Percentiles rank a stretch among this genome's conserved stretches.
These are phyloP conservation scores for Macrochelys suwanniensis DNA, from an alignment of 2,797 vertebrate genomes.

Conservation along the genomic window DNA sequence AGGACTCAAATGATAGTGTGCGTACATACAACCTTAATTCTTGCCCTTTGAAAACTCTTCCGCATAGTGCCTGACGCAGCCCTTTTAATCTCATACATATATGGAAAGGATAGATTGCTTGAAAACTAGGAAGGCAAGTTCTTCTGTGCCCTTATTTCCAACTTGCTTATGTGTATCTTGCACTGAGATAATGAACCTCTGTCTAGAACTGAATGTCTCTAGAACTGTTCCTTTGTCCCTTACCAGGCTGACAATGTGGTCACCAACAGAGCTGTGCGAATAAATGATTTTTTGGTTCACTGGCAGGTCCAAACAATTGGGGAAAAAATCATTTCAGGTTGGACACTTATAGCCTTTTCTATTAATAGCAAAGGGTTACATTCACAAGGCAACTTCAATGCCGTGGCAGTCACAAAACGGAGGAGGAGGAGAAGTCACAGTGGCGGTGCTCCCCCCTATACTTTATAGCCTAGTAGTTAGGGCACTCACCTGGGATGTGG, in stretches of 20 bases:
- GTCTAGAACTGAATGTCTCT: not conserved
- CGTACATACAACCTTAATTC: not conserved
- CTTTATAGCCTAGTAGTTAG: not conserved
- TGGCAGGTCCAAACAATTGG: not conserved
- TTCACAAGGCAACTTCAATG: not conserved
- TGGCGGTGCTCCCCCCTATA: not conserved
- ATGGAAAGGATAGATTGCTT: not conserved
- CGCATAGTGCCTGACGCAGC: not conserved
- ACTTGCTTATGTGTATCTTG: rapidly evolving
- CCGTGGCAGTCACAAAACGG: not conserved
- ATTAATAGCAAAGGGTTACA: not conserved
- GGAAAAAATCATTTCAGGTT: not conserved
- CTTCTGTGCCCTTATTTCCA: not conserved
- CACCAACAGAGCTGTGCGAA: not conserved
- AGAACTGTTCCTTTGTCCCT: not conserved
- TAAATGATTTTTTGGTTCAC: not conserved
- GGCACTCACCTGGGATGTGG: not conserved
- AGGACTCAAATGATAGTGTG: not conserved
- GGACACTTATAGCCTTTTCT: not conserved
- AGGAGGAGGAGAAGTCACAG: not conserved
- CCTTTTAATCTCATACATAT: not conserved
- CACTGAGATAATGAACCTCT: not conserved
- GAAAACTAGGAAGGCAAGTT: not conserved
- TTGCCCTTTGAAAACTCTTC: not conserved
- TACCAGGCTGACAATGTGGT: not conserved